phyloP scores from a whole-genome alignment of 1,140 invertebrate species.

The Drosophila persimilis region DNA sequence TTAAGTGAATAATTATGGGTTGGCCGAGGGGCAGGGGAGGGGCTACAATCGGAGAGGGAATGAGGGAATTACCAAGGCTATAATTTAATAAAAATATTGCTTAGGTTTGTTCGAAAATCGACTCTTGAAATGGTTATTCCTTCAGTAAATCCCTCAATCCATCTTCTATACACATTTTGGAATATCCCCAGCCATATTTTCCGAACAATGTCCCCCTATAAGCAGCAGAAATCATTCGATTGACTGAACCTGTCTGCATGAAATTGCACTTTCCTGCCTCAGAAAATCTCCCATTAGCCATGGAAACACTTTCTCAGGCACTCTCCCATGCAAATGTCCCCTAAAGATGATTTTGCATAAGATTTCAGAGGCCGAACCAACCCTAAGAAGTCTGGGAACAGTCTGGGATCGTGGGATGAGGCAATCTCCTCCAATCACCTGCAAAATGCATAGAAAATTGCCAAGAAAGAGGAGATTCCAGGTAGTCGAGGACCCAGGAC shows the following conservation, averaged over 20 bases:
- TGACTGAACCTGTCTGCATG: conserved; percentile 50
- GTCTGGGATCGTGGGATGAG: conserved; percentile 16
- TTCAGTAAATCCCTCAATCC: too few species aligned
- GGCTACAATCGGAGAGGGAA: neutral
- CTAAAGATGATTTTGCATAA: conserved; percentile 76
- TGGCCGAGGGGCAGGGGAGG: neutral
- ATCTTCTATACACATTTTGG: too few species aligned
- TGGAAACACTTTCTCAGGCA: conserved; percentile 78
- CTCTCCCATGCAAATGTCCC: conserved; percentile 75
- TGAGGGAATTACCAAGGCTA: too few species aligned
- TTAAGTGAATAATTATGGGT: conserved; percentile 62
- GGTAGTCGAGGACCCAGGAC: conserved; percentile 24
- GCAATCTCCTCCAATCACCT: conserved; percentile 60
- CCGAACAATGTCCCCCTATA: too few species aligned
- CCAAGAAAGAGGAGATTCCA: conserved; percentile 12
- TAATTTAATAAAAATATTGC: too few species aligned
- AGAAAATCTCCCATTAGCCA: conserved; percentile 7
- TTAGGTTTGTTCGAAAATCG: too few species aligned
- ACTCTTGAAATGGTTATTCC: too few species aligned
- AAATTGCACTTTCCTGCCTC: conserved; percentile 63
- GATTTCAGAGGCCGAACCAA: conserved; percentile 46
- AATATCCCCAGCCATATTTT: neutral
- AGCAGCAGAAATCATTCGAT: neutral
- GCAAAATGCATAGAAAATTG: conserved; percentile 36
- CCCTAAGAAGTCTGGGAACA: conserved; percentile 60